Percentiles rank a stretch among this genome's conserved stretches.
phyloP scores from a whole-genome alignment of 2,113 vertebrate genomes.

The Podocnemis expansa region DNA sequence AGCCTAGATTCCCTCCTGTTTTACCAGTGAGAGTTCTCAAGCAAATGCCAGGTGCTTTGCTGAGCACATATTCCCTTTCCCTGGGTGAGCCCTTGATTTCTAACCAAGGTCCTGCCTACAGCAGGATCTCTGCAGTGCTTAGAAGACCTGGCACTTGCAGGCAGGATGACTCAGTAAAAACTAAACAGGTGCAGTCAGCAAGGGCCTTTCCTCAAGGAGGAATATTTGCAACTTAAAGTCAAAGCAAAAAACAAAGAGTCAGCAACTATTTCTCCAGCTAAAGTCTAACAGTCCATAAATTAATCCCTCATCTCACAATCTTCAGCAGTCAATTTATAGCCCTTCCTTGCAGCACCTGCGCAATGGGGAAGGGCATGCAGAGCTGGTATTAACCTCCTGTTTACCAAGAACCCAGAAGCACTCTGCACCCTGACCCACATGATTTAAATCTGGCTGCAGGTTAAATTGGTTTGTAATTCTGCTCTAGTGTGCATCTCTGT shows the following conservation, averaged over 20 bases:
- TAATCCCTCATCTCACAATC: not conserved
- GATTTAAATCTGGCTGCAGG: not conserved
- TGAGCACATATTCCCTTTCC: not conserved
- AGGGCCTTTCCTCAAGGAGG: not conserved
- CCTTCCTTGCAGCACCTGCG: not conserved
- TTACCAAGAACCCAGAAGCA: not conserved
- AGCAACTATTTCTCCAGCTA: not conserved
- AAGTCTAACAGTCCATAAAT: not conserved
- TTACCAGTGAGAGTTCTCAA: no score
- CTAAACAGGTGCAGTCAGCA: not conserved
- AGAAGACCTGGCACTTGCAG: not conserved
- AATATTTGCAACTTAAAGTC: not conserved
- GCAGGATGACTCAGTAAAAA: not conserved
- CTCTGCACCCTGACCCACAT: not conserved
- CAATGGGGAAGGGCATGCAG: not conserved
- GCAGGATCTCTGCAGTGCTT: not conserved
- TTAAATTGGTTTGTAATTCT: not conserved
- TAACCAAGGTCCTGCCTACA: not conserved
- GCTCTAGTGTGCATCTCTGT: no score
- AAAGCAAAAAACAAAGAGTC: not conserved
- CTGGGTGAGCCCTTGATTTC: not conserved
- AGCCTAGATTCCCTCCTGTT: fast-evolving
- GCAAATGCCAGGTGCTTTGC: not conserved
- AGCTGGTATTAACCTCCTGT: not conserved
- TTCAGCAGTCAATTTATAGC: not conserved